phyloP scores from a whole-genome alignment of 64 coral and sea anemone species.

The Cladopsammia gracilis region DNA sequence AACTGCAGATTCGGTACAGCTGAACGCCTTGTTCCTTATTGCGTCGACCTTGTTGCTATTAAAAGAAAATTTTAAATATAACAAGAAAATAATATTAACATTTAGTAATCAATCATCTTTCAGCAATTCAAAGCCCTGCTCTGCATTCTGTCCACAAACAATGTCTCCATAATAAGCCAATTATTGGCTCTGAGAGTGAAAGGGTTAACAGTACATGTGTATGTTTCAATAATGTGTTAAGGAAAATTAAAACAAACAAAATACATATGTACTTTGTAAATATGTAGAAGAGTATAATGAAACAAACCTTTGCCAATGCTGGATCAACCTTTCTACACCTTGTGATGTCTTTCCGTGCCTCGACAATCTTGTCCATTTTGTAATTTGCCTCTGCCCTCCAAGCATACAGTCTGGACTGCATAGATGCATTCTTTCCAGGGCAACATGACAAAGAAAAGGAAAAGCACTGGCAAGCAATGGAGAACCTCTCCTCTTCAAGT shows the following conservation, averaged over 20 bases:
- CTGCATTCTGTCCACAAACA: too few species aligned
- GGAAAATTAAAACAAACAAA: too few species aligned
- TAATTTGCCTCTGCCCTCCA: slow-evolving; percentile 33
- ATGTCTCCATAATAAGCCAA: too few species aligned
- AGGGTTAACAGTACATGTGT: too few species aligned
- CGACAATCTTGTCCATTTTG: slow-evolving; percentile 2
- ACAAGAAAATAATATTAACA: neutral
- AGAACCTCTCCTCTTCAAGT: slow-evolving; percentile 4
- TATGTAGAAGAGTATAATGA: neutral
- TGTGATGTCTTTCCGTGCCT: slow-evolving; percentile 28
- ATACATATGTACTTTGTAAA: too few species aligned
- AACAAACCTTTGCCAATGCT: slow-evolving; percentile 21
- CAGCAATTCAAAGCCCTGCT: too few species aligned
- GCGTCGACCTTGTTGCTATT: slow-evolving; percentile 29
- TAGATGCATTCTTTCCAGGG: neutral
- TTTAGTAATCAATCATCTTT: neutral
- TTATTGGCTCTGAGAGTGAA: too few species aligned
- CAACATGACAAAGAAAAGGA: slow-evolving; percentile 14
- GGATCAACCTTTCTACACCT: slow-evolving; percentile 4
- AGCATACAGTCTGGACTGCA: slow-evolving; percentile 6
- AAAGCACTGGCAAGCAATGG: slow-evolving; percentile 10
- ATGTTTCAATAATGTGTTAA: too few species aligned
- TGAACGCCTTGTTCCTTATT: slow-evolving; percentile 27
- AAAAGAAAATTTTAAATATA: neutral
- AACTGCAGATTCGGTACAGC: slow-evolving; percentile 1